Base-by-base conservation (phyloP, 2,888 invertebrate genomes). In the Amphimallon solstitiale region DNA sequence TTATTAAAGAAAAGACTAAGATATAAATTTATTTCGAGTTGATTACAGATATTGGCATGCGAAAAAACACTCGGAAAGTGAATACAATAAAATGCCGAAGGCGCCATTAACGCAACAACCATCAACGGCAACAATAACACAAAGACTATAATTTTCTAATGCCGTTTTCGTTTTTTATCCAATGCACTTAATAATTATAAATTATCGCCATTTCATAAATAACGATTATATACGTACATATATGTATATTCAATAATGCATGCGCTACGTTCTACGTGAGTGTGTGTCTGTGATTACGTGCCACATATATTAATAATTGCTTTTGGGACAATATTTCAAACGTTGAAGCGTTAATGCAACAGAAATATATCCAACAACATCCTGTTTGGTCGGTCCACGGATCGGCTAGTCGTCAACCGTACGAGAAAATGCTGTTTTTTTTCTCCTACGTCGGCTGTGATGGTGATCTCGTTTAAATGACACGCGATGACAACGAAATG, bases 341-440 rank as follows among this genome's bases (percentile, higher is more conserved):
- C 4, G 52, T 45, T 64, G 29, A 2, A 23, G 5, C 23, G 54
- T 54, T 64, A 54, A 54, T 52, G 35, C 19, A 64, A 52, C 64
- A 56, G 46, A 56, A 64, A 51, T 62, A 64, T 64, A 45, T 56
- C 37, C 37, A 64, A 56, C 37, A 64, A 56, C 64, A 64, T 64
- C 64, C 64, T 64, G 64, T 46, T 64, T 64, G 34, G 45, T 9
- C 45, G 43, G 23, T 43, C 43, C 29, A 29, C 29, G 29, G 9
- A 29, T 29, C 29, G 29, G 29, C 6, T 29, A 5, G 6, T 29
- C 29, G 29, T 29, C 5, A 5, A 5, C n/a, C 2, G 29, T 29
- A 29, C 29, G 2, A 29, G 29, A 29, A 29, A 29, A 29, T 29
- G 9, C 7, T 29, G 5, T 29, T 29, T 29, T n/a, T n/a, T n/a